These are phyloP conservation scores for Amphiduros pacificus DNA, from an alignment of 2,888 invertebrate species.

Conservation along the genomic window DNA sequence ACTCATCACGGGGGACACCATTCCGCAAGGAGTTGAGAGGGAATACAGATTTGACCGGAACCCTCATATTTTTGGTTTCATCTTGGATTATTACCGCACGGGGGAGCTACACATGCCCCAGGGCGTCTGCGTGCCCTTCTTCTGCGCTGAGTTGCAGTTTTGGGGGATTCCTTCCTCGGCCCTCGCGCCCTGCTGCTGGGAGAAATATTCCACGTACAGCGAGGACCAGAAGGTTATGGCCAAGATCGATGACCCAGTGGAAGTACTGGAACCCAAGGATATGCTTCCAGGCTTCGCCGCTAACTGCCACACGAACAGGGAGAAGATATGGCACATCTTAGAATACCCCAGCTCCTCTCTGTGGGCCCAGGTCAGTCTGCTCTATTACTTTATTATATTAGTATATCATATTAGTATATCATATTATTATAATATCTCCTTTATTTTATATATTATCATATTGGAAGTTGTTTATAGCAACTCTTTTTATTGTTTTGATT, in stretches of 20 bases:
- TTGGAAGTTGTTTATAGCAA: no score
- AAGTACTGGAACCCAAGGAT: no score
- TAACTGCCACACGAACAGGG: no score
- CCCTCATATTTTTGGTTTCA: constrained; percentile 35
- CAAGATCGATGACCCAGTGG: no score
- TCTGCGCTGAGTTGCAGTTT: constrained; percentile 34
- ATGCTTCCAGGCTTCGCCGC: no score
- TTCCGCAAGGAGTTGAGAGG: background rate
- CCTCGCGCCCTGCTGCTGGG: constrained; percentile 36
- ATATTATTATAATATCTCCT: no score
- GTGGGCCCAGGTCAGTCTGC: constrained; percentile 1
- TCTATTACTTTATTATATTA: no score
- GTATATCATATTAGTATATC: no score
- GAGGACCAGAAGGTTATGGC: background rate
- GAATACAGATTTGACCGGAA: constrained; percentile 41
- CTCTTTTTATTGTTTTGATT: no score
- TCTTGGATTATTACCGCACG: constrained; percentile 36
- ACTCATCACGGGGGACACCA: background rate
- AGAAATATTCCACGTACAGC: background rate
- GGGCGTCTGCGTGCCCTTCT: constrained; percentile 29
- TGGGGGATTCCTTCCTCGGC: constrained; percentile 35
- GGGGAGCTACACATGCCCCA: constrained; percentile 37
- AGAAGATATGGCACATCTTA: background rate
- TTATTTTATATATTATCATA: no score
- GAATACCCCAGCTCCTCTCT: background rate